Evolutionary conservation across 2,888 invertebrate genomes (phyloP), one percentile per base, ranked within the genome.

Genomic region (Xylocampa areola): DNA sequence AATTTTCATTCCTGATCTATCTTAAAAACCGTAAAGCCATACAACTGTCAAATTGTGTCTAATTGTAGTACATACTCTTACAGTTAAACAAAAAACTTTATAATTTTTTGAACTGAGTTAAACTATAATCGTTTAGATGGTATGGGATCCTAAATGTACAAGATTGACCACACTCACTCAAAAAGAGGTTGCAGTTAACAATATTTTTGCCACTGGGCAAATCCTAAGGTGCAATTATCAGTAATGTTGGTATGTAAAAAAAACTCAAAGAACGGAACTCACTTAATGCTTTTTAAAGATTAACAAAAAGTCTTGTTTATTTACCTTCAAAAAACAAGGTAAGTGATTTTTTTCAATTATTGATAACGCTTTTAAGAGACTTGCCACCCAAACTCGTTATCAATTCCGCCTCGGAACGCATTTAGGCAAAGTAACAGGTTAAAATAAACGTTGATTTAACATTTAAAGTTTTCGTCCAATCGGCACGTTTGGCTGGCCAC

Each of bases 361-460:
- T 73, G 86, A 89, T 90, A 91, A 86, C 73, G 77, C 82, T 81
- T 80, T 87, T 83, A 86, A 80, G 77, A 80, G 75, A 80, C 85
- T 76, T 77, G 85, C 91, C 91, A 90, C 90, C 90, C 90, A 89
- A 87, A 88, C 76, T 81, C 73, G 81, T 91, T 92, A 92, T 92
- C 91, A 87, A 73, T 80, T 77, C 74, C 76, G 73, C 73, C 81
- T 86, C 81, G 77, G 70, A 86, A 87, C 81, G 84, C 90, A 91
- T 91, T 90, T 88, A 89, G 86, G 78, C 76, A 66, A 78, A 65
- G 82, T 72, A 84, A 82, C 87, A 84, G 84, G 82, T 87, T 86
- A 76, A 85, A 86, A 87, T 84, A 84, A 85, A 86, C 79, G 80
- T 86, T 82, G 87, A 88, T 89, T 87, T 87, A 87, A 86, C 86